A percentile compares a stretch with the other conserved stretches of the same genome.
These are phyloP conservation scores for Melipona beecheii DNA, from an alignment of 2,888 invertebrate genomes.

Conservation along the genomic window DNA sequence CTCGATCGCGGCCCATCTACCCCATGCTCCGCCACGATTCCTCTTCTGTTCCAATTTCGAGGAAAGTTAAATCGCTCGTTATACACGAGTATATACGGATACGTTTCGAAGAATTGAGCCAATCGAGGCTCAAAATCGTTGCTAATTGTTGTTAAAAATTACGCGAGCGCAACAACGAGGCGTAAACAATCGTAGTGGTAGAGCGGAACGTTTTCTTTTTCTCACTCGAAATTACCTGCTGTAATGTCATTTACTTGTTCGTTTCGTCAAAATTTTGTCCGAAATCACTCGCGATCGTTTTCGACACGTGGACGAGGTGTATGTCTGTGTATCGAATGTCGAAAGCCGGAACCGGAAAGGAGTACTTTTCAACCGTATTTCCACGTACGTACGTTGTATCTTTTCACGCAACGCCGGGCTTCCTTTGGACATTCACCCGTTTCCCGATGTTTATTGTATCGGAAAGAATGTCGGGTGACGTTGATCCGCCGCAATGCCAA, in stretches of 20 bases:
- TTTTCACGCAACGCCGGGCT: slow-evolving; percentile 21
- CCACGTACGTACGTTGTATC: background rate
- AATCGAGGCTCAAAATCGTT: no score
- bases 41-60: slow-evolving; percentile 29
- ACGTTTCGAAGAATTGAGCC: background rate
- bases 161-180: no score
- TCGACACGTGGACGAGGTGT: background rate
- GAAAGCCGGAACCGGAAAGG: no score
- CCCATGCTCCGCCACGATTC: background rate
- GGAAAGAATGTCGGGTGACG: slow-evolving; percentile 55
- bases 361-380: slow-evolving; percentile 2
- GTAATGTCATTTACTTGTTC: no score
- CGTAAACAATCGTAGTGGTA: no score
- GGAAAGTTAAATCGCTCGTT: slow-evolving; percentile 25
- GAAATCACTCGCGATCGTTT: background rate
- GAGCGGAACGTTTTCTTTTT: no score
- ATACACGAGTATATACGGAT: background rate
- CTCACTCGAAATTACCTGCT: no score
- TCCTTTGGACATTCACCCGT: slow-evolving; percentile 39
- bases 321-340: no score
- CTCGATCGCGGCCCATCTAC: background rate
- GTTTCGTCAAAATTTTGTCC: no score
- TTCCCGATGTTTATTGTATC: slow-evolving; percentile 55
- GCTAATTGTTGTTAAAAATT: no score
- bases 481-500: slow-evolving; percentile 43